Percentiles rank a stretch among this genome's conserved stretches.
phyloP scores from a whole-genome alignment of 2,797 vertebrate species.

The Siniperca obscura region DNA sequence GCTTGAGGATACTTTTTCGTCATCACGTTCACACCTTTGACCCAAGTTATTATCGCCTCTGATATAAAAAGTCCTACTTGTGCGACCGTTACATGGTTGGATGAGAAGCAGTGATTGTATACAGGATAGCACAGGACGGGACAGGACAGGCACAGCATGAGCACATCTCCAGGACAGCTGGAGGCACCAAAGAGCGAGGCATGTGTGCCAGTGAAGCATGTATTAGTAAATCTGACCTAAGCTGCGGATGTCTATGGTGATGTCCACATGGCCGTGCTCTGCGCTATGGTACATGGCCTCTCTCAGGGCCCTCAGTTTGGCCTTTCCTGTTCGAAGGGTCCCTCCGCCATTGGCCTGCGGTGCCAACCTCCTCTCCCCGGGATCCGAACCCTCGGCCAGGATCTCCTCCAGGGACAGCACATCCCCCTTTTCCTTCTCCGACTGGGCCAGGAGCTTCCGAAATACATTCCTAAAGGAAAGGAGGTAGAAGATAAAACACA shows the following conservation, averaged over 20 bases:
- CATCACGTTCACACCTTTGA: slow-evolving; percentile 37
- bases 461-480: slow-evolving; percentile 84
- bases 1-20: slow-evolving; percentile 23
- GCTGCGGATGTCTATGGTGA: slow-evolving; percentile 90
- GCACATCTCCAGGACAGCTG: slow-evolving; percentile 78
- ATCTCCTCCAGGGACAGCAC: slow-evolving; percentile 89
- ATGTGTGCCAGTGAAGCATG: slow-evolving; percentile 73
- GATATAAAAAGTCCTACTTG: slow-evolving; percentile 34
- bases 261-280: slow-evolving; percentile 90
- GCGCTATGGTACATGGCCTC: slow-evolving; percentile 91
- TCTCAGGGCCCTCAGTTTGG: slow-evolving; percentile 87
- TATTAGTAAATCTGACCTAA: slow-evolving; percentile 86
- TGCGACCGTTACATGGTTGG: slow-evolving; percentile 34
- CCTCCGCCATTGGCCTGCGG: slow-evolving; percentile 80
- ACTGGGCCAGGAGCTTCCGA: slow-evolving; percentile 86
- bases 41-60: slow-evolving; percentile 27
- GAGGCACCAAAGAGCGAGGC: slow-evolving; percentile 68
- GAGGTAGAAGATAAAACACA: neutral
- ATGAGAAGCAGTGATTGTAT: slow-evolving; percentile 45
- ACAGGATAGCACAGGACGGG: slow-evolving; percentile 53
- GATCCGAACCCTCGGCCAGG: slow-evolving; percentile 85
- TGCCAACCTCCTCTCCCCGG: slow-evolving; percentile 73
- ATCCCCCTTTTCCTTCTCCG: slow-evolving; percentile 85
- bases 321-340: slow-evolving; percentile 87
- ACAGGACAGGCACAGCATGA: slow-evolving; percentile 76